phyloP scores from a whole-genome alignment of 2,797 vertebrate species.

The Poeciliopsis paucimaculata region DNA sequence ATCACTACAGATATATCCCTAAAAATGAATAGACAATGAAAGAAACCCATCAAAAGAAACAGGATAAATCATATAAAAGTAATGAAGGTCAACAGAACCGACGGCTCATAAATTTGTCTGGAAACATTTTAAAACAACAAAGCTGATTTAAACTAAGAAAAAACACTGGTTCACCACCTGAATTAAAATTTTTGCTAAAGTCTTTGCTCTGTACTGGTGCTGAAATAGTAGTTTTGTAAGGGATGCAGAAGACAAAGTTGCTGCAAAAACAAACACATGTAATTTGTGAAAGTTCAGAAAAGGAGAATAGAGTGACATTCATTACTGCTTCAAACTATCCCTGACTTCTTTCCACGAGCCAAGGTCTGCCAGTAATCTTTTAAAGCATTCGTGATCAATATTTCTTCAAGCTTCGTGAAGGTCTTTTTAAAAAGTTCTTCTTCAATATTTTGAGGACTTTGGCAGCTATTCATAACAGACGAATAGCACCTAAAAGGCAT shows the following conservation, averaged over 20 bases:
- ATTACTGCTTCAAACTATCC: background rate
- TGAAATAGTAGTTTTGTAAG: background rate
- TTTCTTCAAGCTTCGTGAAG: background rate
- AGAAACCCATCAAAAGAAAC: background rate
- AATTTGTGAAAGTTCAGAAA: background rate
- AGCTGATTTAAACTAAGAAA: background rate
- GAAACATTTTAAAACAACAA: background rate
- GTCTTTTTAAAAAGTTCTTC: background rate
- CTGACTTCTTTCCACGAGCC: background rate
- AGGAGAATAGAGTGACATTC: background rate
- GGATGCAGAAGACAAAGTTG: background rate
- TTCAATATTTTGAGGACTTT: background rate
- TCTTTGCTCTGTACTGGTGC: background rate
- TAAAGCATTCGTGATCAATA: background rate
- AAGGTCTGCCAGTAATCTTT: background rate
- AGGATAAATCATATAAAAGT: background rate
- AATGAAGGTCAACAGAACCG: background rate
- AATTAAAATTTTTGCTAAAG: background rate
- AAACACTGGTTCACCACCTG: background rate
- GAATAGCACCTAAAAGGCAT: background rate
- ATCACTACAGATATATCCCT: background rate
- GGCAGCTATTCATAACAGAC: background rate
- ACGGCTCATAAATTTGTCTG: background rate
- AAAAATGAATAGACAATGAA: conserved; percentile 8
- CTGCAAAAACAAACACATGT: background rate